Evolutionary conservation across 2,888 invertebrate genomes (phyloP).

Genomic region (Eilema sororculum): DNA sequence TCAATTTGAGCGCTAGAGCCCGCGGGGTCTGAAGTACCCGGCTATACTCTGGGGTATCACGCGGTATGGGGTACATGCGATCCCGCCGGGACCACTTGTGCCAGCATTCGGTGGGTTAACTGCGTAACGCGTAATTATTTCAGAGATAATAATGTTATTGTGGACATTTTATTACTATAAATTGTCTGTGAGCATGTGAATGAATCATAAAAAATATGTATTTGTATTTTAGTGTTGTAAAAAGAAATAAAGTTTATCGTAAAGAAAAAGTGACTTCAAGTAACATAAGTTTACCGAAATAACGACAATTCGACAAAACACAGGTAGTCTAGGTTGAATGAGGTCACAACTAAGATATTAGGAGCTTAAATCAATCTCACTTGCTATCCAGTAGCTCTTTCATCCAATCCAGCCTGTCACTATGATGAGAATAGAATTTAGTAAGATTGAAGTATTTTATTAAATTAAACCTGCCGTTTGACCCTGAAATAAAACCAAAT

Average conservation of each 20-base stretch:
- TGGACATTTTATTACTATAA: slow-evolving; percentile 44
- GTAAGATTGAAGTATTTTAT: too few relatives aligned
- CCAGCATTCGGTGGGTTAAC: slow-evolving; percentile 54
- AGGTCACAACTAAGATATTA: too few relatives aligned
- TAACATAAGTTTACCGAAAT: not conserved
- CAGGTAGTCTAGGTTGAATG: too few relatives aligned
- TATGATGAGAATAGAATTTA: too few relatives aligned
- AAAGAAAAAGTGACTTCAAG: too few relatives aligned
- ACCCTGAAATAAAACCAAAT: too few relatives aligned
- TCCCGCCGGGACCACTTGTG: slow-evolving; percentile 80
- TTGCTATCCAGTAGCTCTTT: too few relatives aligned
- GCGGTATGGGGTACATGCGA: slow-evolving; percentile 65
- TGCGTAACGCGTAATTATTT: slow-evolving; percentile 64
- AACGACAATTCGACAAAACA: too few relatives aligned
- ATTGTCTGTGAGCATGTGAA: slow-evolving; percentile 26
- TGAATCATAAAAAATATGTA: slow-evolving; percentile 23
- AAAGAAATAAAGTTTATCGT: not conserved
- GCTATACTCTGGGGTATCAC: slow-evolving; percentile 62
- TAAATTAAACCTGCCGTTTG: too few relatives aligned
- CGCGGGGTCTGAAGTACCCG: slow-evolving; percentile 67
- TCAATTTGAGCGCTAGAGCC: slow-evolving; percentile 65
- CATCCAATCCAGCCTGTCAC: too few relatives aligned
- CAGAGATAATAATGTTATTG: slow-evolving; percentile 60
- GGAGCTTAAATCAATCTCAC: too few relatives aligned
- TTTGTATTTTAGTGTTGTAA: not conserved